Evolutionary conservation across 2,797 vertebrate species (phyloP), one percentile per base, ranked within the genome.

Genomic region (Vireo griseus): DNA sequence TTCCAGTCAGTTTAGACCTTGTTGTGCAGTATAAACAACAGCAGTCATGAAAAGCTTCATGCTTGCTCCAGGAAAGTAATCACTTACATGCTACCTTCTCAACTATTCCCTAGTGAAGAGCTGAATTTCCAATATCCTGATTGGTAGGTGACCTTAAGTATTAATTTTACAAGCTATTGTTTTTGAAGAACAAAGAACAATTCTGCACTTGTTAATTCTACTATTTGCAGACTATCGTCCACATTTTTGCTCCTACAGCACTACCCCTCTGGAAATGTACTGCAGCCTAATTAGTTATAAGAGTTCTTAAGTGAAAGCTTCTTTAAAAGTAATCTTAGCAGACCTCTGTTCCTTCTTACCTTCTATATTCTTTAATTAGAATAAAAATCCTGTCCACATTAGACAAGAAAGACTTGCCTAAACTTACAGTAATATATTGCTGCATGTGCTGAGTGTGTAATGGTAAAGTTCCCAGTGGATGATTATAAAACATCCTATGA

Each of bases 281-380:
- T 66, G 19, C 39, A 79, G 35, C 65, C 75, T 94, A 91, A 88
- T 80, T 90, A 94, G 81, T 75, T 44, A 55, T 33, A 86, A 90
- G 92, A 85, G 92, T 74, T 94, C 85, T 95, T 90, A 95, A 68
- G 79, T 75, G 65, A 95, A 95, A 97, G 81, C 81, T 85, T 83
- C 90, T 95, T 94, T 94, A 92, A 90, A 95, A 95, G 81, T 87
- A 93, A 83, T 97, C 95, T 85, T 86, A 79, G 55, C 59, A 72
- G 80, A 89, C 86, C 81, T 88, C 26, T 88, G 58, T 68, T 89
- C 84, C 86, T 58, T 94, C 84, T 86, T 93, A 81, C 58, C 62
- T 62, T 91, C 68, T 62, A 86, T 6, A 11, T 68, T 58, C 74
- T 92, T 95, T 95, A 94, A 95, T 95, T 91, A 89, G 94, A 94